Evolutionary conservation across 1,140 invertebrate species (phyloP), one percentile per base, ranked within the genome.

Genomic region (Zaprionus camerounensis): DNA sequence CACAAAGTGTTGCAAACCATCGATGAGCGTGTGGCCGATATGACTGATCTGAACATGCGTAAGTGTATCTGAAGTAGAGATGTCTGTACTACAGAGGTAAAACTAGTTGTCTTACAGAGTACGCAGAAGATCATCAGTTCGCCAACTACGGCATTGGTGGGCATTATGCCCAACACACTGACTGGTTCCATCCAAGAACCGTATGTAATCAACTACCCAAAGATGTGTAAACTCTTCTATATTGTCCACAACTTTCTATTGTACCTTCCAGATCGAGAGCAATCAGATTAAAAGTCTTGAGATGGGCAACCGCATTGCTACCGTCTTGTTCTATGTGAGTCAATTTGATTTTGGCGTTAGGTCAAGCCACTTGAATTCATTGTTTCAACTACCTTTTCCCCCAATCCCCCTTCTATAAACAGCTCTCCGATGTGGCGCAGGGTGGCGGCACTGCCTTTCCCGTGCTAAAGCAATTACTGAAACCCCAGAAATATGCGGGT

Each of bases 391-490:
- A 22, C 11, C 31, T 17, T 15, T 36, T 1, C 34, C 31, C 31
- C 9, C 9, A 34, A 34, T 31, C 3, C 9, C 9, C 31, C 31
- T 11, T 51, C 13, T 44, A n/a, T 17, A 2, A 38, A 31, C 82
- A 99, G 97, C 97, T 99, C 96, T 97, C 96, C 73, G 97, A 99
- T 92, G 98, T 99, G 58, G 95, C 96, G 51, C 98, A 98, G 92
- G 98, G 98, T 5, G 98, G 98, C 34, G 97, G 97, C 11, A 99
- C 98, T 0, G 98, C 99, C 17, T 99, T 99, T 93, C 97, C 98
- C 1, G 94, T 95, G 62, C 93, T 99, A 44, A 96, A 96, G 22
- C 94, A 97, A 55, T 94, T 96, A 49, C 92, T 99, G 20, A 97
- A 96, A 94, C 98, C 99, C 0, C 95, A 95, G 91, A 98, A 98